phyloP scores from a whole-genome alignment of 2,113 vertebrate species.

The Varanus salvator region DNA sequence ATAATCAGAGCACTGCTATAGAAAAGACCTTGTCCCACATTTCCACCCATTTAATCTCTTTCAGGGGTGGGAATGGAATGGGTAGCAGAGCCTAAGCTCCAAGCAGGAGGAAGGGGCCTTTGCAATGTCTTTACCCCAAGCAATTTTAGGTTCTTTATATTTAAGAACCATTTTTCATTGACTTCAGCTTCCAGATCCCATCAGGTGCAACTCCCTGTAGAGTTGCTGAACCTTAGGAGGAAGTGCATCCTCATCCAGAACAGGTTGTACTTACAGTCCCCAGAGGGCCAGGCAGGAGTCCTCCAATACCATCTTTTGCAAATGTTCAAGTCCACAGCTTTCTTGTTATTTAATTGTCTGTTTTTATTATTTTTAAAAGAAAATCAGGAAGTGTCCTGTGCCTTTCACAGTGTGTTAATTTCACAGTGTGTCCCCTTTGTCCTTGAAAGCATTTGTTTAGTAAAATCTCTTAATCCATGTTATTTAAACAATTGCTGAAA shows the following conservation, averaged over 20 bases:
- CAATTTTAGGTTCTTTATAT: neutral
- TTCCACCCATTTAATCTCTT: neutral
- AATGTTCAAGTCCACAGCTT: neutral
- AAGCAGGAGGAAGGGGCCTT: neutral
- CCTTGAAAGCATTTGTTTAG: slow-evolving; percentile 33
- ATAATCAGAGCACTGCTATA: neutral
- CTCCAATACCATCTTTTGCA: neutral
- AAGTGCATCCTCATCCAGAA: too few species aligned
- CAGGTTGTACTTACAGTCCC: too few species aligned
- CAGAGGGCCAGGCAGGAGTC: too few species aligned
- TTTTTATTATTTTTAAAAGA: neutral
- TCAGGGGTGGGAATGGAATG: too few species aligned
- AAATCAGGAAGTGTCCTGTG: neutral
- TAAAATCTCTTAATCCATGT: slow-evolving; percentile 46
- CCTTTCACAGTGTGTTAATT: slow-evolving; percentile 34
- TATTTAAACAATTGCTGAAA: slow-evolving; percentile 40
- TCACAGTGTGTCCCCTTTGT: slow-evolving; percentile 10
- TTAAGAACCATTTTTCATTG: neutral
- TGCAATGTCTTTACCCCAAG: neutral
- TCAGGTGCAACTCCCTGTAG: neutral
- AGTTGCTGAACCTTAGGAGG: too few species aligned
- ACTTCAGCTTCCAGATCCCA: neutral
- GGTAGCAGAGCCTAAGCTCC: neutral
- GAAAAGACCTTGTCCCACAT: neutral
- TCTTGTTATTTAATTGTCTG: neutral